These are phyloP conservation scores for Hyles lineata DNA, from an alignment of 2,888 invertebrate species.

Conservation along the genomic window DNA sequence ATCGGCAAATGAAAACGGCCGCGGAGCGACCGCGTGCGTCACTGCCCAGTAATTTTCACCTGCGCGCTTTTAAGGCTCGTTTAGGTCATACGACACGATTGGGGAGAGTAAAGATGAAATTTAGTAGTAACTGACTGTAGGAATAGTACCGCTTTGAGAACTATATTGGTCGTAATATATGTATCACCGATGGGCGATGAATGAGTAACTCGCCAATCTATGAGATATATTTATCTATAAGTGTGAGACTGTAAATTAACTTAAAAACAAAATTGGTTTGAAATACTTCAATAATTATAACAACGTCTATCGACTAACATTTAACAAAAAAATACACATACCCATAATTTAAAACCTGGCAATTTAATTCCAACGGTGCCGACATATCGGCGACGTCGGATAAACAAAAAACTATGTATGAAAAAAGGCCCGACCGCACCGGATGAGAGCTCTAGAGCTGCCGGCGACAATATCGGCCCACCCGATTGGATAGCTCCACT, in stretches of 20 bases:
- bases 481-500: constrained; percentile 50
- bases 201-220: no score
- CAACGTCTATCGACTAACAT: no score
- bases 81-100: constrained; percentile 24
- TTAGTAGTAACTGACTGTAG: background rate
- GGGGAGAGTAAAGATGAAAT: background rate
- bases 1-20: constrained; percentile 50
- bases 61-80: constrained; percentile 34
- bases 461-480: constrained; percentile 54
- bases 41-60: constrained; percentile 53
- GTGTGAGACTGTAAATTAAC: no score
- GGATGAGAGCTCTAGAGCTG: constrained; percentile 40
- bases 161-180: background rate
- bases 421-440: constrained; percentile 45
- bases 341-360: background rate
- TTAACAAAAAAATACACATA: no score
- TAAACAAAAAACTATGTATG: constrained; percentile 25
- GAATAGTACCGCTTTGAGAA: background rate
- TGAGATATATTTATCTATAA: no score
- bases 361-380: constrained; percentile 14
- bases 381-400: constrained; percentile 22
- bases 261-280: no score
- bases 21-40: constrained; percentile 38
- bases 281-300: no score
- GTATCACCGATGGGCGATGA: no score